Base-by-base conservation (phyloP, 2,113 vertebrate species). In the Microcebus ravelobensis region DNA sequence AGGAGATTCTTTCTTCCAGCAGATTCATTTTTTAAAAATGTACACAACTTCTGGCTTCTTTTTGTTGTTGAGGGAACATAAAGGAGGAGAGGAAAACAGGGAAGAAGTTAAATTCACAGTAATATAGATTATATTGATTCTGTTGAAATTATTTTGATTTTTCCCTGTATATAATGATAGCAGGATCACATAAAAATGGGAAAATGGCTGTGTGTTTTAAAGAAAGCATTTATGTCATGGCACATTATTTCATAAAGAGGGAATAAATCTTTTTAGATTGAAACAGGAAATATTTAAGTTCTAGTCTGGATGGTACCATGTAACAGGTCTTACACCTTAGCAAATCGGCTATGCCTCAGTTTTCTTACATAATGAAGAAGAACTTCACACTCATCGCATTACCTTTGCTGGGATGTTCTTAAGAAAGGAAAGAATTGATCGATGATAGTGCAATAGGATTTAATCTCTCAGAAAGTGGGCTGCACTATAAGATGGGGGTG, bases 11-110 rank as follows among this genome's bases (percentile, higher is more conserved):
- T 65, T 91, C 59, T 90, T 79, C 70, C 65, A 52, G 48, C 13
- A 91, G 39, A 67, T 86, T 93, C 42, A 45, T 82, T 91, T 91
- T 91, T 57, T 12, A 7, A 67, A 86, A 93, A 73, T 63, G 6
- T 87, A 68, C 25, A 79, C 70, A 85, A 76, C 18, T 84, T 91
- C 73, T 79, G 29, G 3, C 83, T 80, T 94, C 34, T 84, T 10
- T 97, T 5, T 50, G 17, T 68, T 92, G 45, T 8, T n/a, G 11
- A 82, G 91, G 48, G 18, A 25, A 48, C 7, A 36, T 42, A 27
- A 63, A 34, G 4, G 48, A 52, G 34, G 23, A 74, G 20, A 70
- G 39, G 81, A 70, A 94, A 80, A 57, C 13, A 73, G 61, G 79
- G 36, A 68, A 50, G 31, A 61, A 7, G 27, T 59, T 73, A 50